Conservation (phyloP, 1,140 invertebrate genomes). For the Apolygus lucorum region DNA sequence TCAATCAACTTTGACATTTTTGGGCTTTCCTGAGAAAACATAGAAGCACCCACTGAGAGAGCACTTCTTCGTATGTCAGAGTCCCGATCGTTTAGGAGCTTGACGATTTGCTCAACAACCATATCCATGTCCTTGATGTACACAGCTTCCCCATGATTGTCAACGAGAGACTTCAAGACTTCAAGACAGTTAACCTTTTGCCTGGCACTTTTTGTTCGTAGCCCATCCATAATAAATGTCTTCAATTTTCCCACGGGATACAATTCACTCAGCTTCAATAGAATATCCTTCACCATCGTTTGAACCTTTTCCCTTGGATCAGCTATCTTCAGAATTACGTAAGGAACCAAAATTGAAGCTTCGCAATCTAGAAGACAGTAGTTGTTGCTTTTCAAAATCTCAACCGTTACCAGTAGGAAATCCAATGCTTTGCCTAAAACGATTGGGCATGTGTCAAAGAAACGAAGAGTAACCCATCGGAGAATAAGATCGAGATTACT, state of each 20-base stretch:
- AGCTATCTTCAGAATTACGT: slow-evolving; percentile 84
- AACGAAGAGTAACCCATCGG: slow-evolving; percentile 91
- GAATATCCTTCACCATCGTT: slow-evolving; percentile 73
- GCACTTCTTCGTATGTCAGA: slow-evolving; percentile 93
- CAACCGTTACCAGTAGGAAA: slow-evolving; percentile 77
- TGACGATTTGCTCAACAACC: slow-evolving; percentile 71
- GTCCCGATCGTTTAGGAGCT: slow-evolving; percentile 90
- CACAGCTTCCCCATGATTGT: slow-evolving; percentile 74
- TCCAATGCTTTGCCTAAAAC: slow-evolving; percentile 90
- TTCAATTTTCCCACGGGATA: slow-evolving; percentile 88
- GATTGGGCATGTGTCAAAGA: slow-evolving; percentile 97
- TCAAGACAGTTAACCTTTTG: slow-evolving; percentile 94
- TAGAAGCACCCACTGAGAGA: slow-evolving; percentile 84
- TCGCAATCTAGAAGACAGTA: slow-evolving; percentile 86
- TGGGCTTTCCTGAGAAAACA: slow-evolving; percentile 84
- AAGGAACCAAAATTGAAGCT: slow-evolving; percentile 88
- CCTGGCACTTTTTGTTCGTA: slow-evolving; percentile 93
- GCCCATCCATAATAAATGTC: slow-evolving; percentile 81
- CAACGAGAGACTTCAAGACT: slow-evolving; percentile 77
- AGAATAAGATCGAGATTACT: slow-evolving; percentile 90
- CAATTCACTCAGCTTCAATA: slow-evolving; percentile 75
- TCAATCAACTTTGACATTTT: slow-evolving; percentile 37
- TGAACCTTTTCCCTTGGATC: slow-evolving; percentile 92
- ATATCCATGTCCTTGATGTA: slow-evolving; percentile 66
- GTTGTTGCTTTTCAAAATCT: slow-evolving; percentile 62